Evolutionary conservation across 2,113 vertebrate genomes (phyloP).

Genomic region (Danionella cerebrum): DNA sequence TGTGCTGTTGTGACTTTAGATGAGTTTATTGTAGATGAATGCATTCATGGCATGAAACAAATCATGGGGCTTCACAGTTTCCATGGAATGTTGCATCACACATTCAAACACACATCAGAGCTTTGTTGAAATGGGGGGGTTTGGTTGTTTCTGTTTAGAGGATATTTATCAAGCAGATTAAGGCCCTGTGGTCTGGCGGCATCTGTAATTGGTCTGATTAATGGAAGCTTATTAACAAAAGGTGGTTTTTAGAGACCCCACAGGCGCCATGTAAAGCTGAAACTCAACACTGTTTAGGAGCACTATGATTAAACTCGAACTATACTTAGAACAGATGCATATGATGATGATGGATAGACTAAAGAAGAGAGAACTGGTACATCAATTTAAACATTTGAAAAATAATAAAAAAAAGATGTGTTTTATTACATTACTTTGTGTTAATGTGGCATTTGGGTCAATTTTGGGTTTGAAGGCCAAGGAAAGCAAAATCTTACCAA

Average conservation of each 20-base stretch:
- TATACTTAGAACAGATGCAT: too few species aligned
- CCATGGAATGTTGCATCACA: background rate
- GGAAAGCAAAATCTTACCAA: too few species aligned
- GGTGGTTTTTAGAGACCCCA: slow-evolving; percentile 53
- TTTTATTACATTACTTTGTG: too few species aligned
- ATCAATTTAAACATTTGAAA: too few species aligned
- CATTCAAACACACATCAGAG: slow-evolving; percentile 19
- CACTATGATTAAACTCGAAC: slow-evolving; percentile 64
- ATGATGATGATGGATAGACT: too few species aligned
- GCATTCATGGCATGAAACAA: slow-evolving; percentile 6
- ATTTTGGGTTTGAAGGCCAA: too few species aligned
- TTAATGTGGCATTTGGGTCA: too few species aligned
- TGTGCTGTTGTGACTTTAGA: background rate
- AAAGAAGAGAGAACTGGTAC: too few species aligned
- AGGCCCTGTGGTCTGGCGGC: slow-evolving; percentile 42
- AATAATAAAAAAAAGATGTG: too few species aligned
- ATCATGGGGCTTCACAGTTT: background rate
- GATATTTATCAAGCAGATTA: slow-evolving; percentile 57
- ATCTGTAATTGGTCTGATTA: slow-evolving; percentile 64
- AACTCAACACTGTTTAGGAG: slow-evolving; percentile 55
- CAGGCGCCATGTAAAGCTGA: slow-evolving; percentile 55
- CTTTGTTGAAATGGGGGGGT: slow-evolving; percentile 58
- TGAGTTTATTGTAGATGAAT: background rate
- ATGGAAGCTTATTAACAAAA: slow-evolving; percentile 67
- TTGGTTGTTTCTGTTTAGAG: slow-evolving; percentile 59